Evolutionary conservation across 1,140 invertebrate genomes (phyloP).

Genomic region (Bicyclus anynana): DNA sequence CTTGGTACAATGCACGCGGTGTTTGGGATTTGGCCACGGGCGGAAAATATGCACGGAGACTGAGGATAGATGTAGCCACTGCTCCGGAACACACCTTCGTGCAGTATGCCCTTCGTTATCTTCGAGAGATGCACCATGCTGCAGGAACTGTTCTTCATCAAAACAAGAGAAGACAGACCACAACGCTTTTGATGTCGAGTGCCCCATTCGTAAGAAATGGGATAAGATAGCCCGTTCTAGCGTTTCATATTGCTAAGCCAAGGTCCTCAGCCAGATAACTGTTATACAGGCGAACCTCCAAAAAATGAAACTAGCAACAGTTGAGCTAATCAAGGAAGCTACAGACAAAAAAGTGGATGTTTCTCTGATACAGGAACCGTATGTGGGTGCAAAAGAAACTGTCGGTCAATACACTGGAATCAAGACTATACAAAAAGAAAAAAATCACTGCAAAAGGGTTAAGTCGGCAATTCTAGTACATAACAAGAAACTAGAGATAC

Average conservation of each 20-base stretch:
- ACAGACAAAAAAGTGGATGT: background rate
- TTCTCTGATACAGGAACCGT: constrained; percentile 18
- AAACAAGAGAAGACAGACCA: background rate
- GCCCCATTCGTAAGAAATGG: constrained; percentile 12
- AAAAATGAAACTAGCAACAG: constrained; percentile 5
- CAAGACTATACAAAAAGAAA: constrained; percentile 5
- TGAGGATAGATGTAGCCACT: constrained; percentile 19
- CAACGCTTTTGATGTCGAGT: constrained; percentile 6
- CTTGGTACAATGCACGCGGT: constrained; percentile 6
- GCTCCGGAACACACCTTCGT: constrained; percentile 1
- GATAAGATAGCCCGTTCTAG: background rate
- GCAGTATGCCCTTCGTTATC: background rate
- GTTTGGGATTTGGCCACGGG: constrained; percentile 11
- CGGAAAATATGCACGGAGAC: background rate
- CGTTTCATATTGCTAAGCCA: constrained; percentile 27
- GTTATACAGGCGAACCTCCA: constrained; percentile 17
- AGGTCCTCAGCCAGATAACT: background rate
- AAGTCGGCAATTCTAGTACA: constrained; percentile 15
- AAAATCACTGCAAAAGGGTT: background rate
- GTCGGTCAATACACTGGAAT: background rate
- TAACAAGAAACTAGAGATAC: background rate
- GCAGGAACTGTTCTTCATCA: constrained; percentile 3
- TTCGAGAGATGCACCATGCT: background rate
- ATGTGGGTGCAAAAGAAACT: background rate
- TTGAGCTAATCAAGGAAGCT: constrained; percentile 13